Evolutionary conservation across 2,888 invertebrate species (phyloP).

Genomic region (Tetragonula carbonaria): DNA sequence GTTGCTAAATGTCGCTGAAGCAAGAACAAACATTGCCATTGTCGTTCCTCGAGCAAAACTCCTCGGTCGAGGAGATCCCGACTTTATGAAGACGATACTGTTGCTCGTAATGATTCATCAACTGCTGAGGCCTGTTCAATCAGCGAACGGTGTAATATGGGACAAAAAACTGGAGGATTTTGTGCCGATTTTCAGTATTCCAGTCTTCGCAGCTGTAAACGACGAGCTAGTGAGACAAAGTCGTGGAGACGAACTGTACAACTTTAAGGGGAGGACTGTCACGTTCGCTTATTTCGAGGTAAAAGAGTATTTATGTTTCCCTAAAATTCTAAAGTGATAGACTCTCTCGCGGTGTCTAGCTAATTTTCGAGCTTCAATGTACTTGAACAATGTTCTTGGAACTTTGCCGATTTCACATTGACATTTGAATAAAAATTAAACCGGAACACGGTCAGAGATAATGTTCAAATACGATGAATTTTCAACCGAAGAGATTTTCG

Average conservation of each 20-base stretch:
- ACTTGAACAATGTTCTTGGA: too few species aligned
- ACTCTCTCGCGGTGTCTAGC: too few species aligned
- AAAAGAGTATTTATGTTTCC: not conserved
- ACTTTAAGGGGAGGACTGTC: constrained; percentile 57
- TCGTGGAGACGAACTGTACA: constrained; percentile 34
- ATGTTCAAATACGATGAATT: not conserved
- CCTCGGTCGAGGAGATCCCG: not conserved
- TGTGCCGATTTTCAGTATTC: constrained; percentile 51
- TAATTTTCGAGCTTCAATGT: too few species aligned
- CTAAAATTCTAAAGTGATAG: not conserved
- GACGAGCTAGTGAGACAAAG: constrained; percentile 22
- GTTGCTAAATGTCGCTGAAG: not conserved
- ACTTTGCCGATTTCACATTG: too few species aligned
- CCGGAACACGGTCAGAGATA: too few species aligned
- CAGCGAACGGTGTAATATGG: constrained; percentile 57
- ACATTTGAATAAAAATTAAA: too few species aligned
- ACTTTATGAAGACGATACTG: constrained; percentile 35
- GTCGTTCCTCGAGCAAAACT: not conserved
- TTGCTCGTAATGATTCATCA: constrained; percentile 14
- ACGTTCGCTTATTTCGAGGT: constrained; percentile 63
- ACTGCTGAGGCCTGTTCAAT: not conserved
- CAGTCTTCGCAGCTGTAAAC: constrained; percentile 23
- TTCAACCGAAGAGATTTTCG: not conserved
- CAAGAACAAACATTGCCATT: not conserved
- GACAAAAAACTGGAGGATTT: constrained; percentile 34